Evolutionary conservation across 2,113 vertebrate genomes (phyloP).

Genomic region (Chrysemys picta): DNA sequence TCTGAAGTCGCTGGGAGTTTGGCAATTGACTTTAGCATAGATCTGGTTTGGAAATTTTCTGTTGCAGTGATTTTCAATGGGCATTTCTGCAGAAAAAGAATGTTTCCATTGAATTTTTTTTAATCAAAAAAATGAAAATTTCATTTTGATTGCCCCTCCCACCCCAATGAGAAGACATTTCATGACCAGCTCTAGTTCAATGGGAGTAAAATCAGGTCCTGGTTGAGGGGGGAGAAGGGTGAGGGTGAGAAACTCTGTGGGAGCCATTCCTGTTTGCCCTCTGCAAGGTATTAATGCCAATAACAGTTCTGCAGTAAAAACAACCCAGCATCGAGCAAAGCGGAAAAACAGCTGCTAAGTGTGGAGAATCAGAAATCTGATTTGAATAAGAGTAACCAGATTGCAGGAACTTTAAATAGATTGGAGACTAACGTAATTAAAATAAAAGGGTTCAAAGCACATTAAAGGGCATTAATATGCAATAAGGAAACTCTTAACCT

Average conservation of each 20-base stretch:
- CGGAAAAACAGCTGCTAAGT: conserved; percentile 41
- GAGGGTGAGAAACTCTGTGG: background rate
- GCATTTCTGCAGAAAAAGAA: background rate
- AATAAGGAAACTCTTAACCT: background rate
- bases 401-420: conserved; percentile 52
- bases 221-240: accelerated
- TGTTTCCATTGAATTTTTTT: background rate
- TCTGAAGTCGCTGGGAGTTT: background rate
- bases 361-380: conserved; percentile 52
- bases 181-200: background rate
- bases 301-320: background rate
- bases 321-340: background rate
- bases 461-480: conserved; percentile 22
- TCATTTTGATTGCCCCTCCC: background rate
- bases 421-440: conserved; percentile 49
- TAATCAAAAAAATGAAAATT: background rate
- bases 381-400: conserved; percentile 41
- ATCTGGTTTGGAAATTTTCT: background rate
- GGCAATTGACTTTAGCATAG: too few relatives aligned
- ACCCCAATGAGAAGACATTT: accelerated
- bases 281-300: conserved; percentile 8
- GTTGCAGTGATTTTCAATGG: background rate
- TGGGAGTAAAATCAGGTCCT: background rate
- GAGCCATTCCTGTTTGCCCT: background rate
- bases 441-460: conserved; percentile 43